A percentile compares a stretch with the other conserved stretches of the same genome.
These are phyloP conservation scores for Sebastes oblongus DNA, from an alignment of 2,797 vertebrate species.

Conservation along the genomic window DNA sequence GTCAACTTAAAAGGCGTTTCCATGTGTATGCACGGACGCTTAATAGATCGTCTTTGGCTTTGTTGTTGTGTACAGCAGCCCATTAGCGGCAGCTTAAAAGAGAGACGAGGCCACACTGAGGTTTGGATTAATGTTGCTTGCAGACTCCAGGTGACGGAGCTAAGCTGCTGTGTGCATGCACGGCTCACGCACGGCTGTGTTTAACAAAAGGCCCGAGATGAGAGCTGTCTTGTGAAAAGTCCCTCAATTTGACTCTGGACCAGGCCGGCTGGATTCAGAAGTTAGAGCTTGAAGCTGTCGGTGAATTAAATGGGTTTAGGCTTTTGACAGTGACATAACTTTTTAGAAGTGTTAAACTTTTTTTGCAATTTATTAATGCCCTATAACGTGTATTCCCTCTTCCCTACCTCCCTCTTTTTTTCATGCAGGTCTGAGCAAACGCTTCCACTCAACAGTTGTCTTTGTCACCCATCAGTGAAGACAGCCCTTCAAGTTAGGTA, in stretches of 20 bases:
- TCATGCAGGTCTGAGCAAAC: slow-evolving; percentile 51
- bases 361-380: neutral
- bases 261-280: neutral
- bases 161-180: slow-evolving; percentile 10
- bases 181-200: neutral
- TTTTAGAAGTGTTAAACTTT: neutral
- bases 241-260: slow-evolving; percentile 8
- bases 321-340: neutral
- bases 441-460: slow-evolving; percentile 1
- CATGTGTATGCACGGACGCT: neutral
- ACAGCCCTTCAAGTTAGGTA: slow-evolving; percentile 44
- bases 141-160: slow-evolving; percentile 27
- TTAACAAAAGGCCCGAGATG: neutral
- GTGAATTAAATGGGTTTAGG: neutral
- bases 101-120: neutral
- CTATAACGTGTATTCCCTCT: neutral
- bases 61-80: neutral
- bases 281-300: neutral
- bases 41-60: slow-evolving; percentile 3
- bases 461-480: slow-evolving; percentile 29
- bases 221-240: neutral
- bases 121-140: slow-evolving; percentile 25
- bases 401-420: neutral
- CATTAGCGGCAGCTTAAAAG: slow-evolving; percentile 8
- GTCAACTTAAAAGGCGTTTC: neutral